Evolutionary conservation across 1,140 invertebrate species (phyloP).

Genomic region (Vollenhovia emeryi): DNA sequence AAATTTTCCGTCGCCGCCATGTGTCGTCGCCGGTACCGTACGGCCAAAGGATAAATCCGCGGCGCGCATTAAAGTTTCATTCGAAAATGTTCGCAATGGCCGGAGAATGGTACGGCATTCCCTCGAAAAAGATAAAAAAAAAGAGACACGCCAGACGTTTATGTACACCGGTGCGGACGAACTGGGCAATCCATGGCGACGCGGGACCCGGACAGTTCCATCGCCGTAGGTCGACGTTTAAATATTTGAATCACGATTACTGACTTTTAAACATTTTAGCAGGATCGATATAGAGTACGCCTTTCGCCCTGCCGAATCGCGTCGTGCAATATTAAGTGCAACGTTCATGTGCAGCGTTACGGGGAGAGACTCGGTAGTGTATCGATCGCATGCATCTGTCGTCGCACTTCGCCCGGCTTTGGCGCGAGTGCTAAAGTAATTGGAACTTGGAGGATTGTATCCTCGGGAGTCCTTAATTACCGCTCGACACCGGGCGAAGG

Average conservation of each 20-base stretch:
- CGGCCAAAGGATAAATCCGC: slow-evolving; percentile 37
- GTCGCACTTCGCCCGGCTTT: slow-evolving; percentile 53
- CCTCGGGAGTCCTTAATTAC: slow-evolving; percentile 68
- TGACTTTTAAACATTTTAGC: slow-evolving; percentile 61
- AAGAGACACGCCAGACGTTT: background rate
- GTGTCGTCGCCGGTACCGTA: background rate
- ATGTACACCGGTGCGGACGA: background rate
- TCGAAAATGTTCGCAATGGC: background rate
- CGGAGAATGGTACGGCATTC: background rate
- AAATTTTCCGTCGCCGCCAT: slow-evolving; percentile 59
- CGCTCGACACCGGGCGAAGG: slow-evolving; percentile 60
- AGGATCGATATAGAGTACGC: slow-evolving; percentile 53
- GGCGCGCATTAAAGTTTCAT: slow-evolving; percentile 54
- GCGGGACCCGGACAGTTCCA: background rate
- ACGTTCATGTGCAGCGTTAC: slow-evolving; percentile 36
- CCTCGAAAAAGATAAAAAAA: too few species aligned
- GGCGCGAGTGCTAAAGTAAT: slow-evolving; percentile 57
- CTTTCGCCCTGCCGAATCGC: slow-evolving; percentile 52
- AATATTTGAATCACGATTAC: slow-evolving; percentile 51
- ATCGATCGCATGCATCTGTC: slow-evolving; percentile 59
- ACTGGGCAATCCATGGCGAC: background rate
- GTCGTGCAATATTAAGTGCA: slow-evolving; percentile 62
- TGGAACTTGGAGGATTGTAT: slow-evolving; percentile 58
- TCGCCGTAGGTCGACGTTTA: slow-evolving; percentile 3
- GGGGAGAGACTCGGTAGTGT: slow-evolving; percentile 33